These are phyloP conservation scores for Bombus waltoni DNA, from an alignment of 1,140 invertebrate species.

Conservation along the genomic window DNA sequence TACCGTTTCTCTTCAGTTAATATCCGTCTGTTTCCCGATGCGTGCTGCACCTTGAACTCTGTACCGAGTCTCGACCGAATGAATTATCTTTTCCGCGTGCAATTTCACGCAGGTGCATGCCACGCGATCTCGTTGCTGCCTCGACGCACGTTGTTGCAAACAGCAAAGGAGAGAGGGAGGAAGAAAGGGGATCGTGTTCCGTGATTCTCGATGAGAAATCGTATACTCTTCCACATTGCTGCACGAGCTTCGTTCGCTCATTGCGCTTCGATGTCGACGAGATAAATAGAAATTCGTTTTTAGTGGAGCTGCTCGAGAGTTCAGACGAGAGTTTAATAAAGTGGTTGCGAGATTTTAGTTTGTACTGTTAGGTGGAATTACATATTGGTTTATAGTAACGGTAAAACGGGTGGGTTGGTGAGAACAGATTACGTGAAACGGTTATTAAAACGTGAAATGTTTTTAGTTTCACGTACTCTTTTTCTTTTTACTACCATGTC, in stretches of 20 bases:
- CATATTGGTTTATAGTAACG: not conserved
- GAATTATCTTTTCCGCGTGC: conserved; percentile 55
- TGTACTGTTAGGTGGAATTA: not conserved
- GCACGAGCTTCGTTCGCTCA: not conserved
- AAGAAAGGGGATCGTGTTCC: not conserved
- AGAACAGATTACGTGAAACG: not conserved
- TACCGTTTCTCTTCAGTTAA: conserved; percentile 54
- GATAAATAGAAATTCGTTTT: conserved; percentile 8
- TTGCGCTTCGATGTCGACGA: not conserved
- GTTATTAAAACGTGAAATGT: too few relatives aligned
- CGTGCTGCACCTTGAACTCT: conserved; percentile 59
- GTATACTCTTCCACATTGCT: not conserved
- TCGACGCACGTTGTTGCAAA: not conserved
- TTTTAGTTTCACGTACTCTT: too few relatives aligned
- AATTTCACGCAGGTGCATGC: conserved; percentile 52
- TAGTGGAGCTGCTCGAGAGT: not conserved
- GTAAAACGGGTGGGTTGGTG: not conserved
- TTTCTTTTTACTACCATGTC: too few relatives aligned
- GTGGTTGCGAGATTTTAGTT: not conserved
- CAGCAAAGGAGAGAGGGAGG: not conserved
- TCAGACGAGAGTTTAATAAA: not conserved
- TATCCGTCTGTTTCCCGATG: conserved; percentile 14
- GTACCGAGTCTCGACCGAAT: conserved; percentile 32
- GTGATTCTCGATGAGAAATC: conserved; percentile 3
- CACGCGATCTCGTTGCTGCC: conserved; percentile 12